A percentile compares a stretch with the other conserved stretches of the same genome.
Conservation (phyloP, 2,113 vertebrate species). For the Paracanthobrama guichenoti region DNA sequence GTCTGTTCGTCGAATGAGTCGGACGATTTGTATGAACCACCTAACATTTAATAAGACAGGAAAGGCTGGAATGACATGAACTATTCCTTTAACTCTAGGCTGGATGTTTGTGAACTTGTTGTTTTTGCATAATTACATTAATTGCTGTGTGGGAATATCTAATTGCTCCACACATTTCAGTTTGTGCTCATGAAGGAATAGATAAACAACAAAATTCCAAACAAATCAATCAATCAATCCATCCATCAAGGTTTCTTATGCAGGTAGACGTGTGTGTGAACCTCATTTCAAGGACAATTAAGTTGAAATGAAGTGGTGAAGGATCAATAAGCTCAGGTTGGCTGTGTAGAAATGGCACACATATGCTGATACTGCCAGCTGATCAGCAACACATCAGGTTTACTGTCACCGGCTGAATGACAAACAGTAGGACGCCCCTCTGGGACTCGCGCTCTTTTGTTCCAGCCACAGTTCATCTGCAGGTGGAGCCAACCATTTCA, state of each 20-base stretch:
- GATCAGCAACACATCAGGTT: constrained; percentile 80
- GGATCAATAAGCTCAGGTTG: constrained; percentile 83
- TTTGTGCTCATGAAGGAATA: neutral
- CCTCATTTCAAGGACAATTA: constrained; percentile 88
- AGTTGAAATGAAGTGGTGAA: constrained; percentile 83
- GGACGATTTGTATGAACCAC: neutral
- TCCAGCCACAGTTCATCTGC: constrained; percentile 77
- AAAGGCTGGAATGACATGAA: neutral
- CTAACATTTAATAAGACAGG: neutral
- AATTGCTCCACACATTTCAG: neutral
- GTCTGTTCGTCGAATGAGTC: too few species aligned
- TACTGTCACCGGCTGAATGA: constrained; percentile 76
- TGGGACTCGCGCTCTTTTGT: constrained; percentile 74
- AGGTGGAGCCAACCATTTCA: constrained; percentile 72
- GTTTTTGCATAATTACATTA: neutral
- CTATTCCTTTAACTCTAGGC: constrained; percentile 39
- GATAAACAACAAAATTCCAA: constrained; percentile 53
- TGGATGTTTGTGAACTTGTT: neutral
- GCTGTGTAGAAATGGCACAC: constrained; percentile 78
- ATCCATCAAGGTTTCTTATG: constrained; percentile 68
- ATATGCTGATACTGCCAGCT: constrained; percentile 80
- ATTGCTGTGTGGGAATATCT: neutral
- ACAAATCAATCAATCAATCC: constrained; percentile 69
- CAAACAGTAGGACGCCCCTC: constrained; percentile 59
- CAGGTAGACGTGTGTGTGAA: constrained; percentile 44